Base-by-base conservation (phyloP, 2,113 vertebrate species). In the Mohoua ochrocephala region DNA sequence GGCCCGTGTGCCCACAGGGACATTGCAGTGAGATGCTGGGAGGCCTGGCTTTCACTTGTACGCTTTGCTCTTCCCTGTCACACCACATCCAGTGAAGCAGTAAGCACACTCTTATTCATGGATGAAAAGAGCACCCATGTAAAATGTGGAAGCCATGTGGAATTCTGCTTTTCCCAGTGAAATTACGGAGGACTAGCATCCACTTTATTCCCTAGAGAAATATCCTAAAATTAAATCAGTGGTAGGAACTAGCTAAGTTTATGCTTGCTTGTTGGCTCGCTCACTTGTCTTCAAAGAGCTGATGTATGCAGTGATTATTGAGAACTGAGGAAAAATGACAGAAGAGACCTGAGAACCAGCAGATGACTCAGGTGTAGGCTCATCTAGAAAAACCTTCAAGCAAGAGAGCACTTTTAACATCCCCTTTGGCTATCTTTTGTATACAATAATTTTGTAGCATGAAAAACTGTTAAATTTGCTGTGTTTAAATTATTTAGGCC, bases 401-500 rank as follows among this genome's bases (percentile, higher is more conserved):
- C 79, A 96, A 95, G 96, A 96, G 85, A 96, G 95, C 96, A 97
- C 95, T 97, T 98, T 97, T 96, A 97, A 96, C 77, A 96, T 92
- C 95, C 93, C 81, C 94, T 88, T 85, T 93, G 92, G 90, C 95
- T 94, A 93, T 88, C 89, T 97, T 98, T 98, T 97, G 56, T 97
- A 98, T 96, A 91, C 80, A 92, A 70, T 94, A 94, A 87, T 97
- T 98, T 98, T 98, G 91, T 98, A 98, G 98, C 96, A 97, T 97
- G 97, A 97, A 89, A 97, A 97, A 88, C 94, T 95, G 95, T 97
- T 97, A 93, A 90, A 94, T 52, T 96, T 97, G 97, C 91, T 96
- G 95, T 95, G 92, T 96, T 98, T 97, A 98, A 97, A 92, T 98
- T 98, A 97, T 98, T 97, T 97, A 97, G 96, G 95, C 94, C 60